Percentiles rank a stretch among this genome's conserved stretches.
Evolutionary conservation across 1,140 invertebrate species (phyloP).

Genomic region (Gryllus bimaculatus): DNA sequence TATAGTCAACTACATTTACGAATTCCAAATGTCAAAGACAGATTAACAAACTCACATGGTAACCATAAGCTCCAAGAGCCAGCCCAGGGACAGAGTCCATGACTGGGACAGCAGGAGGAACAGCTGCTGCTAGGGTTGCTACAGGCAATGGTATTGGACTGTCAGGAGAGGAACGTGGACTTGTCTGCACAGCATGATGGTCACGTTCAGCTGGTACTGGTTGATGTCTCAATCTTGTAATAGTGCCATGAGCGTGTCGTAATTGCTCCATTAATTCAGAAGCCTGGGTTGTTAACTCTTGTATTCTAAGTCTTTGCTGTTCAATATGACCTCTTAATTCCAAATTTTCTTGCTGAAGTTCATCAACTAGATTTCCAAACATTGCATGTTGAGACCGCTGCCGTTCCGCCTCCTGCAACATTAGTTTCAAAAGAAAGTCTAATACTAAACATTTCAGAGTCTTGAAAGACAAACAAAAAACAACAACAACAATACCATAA

Average conservation of each 20-base stretch:
- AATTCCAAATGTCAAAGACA: not conserved
- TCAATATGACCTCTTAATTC: constrained; percentile 12
- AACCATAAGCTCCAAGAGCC: constrained; percentile 26
- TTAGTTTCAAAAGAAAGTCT: too few relatives aligned
- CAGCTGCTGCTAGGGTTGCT: too few relatives aligned
- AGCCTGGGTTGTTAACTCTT: constrained; percentile 15
- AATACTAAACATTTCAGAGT: too few relatives aligned
- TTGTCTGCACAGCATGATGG: constrained; percentile 19
- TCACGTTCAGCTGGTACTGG: constrained; percentile 25
- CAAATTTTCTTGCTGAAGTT: constrained; percentile 16
- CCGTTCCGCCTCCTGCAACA: not conserved
- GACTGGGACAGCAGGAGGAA: too few relatives aligned
- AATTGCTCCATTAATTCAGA: constrained; percentile 2
- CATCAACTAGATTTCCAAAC: not conserved
- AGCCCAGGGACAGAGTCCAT: not conserved
- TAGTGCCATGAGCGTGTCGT: constrained; percentile 15
- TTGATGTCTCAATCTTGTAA: constrained; percentile 16
- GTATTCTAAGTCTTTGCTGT: constrained; percentile 12
- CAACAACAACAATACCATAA: too few relatives aligned
- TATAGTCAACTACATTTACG: too few relatives aligned
- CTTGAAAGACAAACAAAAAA: too few relatives aligned
- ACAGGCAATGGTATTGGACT: too few relatives aligned
- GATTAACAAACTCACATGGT: not conserved
- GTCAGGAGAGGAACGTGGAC: constrained; percentile 21
- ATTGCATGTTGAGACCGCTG: not conserved